phyloP scores from a whole-genome alignment of 2,797 vertebrate genomes.

The Dendrocincla tyrannina region DNA sequence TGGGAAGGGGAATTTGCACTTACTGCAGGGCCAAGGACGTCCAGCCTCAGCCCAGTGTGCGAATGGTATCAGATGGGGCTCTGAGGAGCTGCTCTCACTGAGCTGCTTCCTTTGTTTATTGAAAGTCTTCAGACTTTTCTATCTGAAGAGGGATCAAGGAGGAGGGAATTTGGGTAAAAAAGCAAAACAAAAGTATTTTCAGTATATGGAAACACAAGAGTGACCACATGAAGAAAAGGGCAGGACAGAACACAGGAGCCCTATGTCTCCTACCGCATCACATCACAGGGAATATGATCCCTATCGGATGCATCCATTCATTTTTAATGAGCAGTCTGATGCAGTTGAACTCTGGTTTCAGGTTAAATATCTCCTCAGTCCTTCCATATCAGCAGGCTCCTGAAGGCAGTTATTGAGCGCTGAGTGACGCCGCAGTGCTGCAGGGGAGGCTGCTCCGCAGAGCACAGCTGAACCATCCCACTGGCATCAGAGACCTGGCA shows the following conservation, averaged over 20 bases:
- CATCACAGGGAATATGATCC: neutral
- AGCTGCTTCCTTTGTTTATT: neutral
- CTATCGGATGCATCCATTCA: neutral
- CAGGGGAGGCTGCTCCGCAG: neutral
- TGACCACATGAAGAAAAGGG: neutral
- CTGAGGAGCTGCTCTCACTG: neutral
- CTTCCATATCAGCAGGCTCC: neutral
- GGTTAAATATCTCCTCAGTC: neutral
- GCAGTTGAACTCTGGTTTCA: neutral
- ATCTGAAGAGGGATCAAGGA: neutral
- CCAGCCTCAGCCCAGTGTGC: neutral
- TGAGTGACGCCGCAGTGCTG: accelerated
- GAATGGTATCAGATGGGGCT: neutral
- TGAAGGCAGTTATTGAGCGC: accelerated
- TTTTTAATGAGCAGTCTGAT: neutral
- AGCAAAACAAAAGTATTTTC: neutral
- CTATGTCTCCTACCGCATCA: neutral
- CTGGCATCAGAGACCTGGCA: accelerated
- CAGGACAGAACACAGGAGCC: neutral
- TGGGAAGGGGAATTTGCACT: accelerated
- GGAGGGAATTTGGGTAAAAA: neutral
- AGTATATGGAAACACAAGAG: neutral
- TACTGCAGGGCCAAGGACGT: neutral
- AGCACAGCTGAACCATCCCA: accelerated
- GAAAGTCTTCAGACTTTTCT: neutral